Evolutionary conservation across 23 tunicate species (phyloP).

Genomic region (Ascidia mentula): DNA sequence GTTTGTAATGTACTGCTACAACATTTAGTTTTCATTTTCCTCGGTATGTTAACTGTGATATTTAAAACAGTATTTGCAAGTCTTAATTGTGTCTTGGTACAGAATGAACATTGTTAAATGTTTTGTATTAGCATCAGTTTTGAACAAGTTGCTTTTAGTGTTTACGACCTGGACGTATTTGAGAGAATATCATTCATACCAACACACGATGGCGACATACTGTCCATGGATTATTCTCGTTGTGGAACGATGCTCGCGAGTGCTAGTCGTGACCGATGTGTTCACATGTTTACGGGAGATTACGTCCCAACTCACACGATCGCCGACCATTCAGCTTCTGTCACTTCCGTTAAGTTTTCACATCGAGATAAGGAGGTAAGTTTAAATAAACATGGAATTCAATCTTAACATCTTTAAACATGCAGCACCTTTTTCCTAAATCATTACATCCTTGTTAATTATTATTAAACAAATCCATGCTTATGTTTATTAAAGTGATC

Average conservation of each 20-base stretch:
- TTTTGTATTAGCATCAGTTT: too few species aligned
- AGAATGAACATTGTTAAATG: too few species aligned
- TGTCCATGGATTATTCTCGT: conserved; percentile 49
- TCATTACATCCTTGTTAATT: too few species aligned
- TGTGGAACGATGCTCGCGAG: conserved; percentile 60
- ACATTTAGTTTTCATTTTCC: too few species aligned
- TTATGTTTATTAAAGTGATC: too few species aligned
- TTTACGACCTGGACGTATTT: conserved; percentile 32
- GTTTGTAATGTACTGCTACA: too few species aligned
- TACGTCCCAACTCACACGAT: conserved; percentile 73
- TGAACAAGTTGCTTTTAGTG: conserved; percentile 19
- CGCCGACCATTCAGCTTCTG: conserved; percentile 75
- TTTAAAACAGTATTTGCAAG: too few species aligned
- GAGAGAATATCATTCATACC: conserved; percentile 36
- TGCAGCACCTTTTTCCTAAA: too few species aligned
- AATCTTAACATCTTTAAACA: neutral
- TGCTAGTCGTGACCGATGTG: conserved; percentile 67
- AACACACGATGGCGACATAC: conserved; percentile 59
- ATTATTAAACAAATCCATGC: too few species aligned
- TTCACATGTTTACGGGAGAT: conserved; percentile 36
- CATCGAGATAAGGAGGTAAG: conserved; percentile 40
- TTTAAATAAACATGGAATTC: neutral
- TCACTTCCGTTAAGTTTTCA: conserved; percentile 66
- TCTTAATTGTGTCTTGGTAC: too few species aligned
- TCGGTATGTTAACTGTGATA: too few species aligned